Evolutionary conservation across 2,888 invertebrate species (phyloP), one percentile per base, ranked within the genome.

Genomic region (Branchipolynoe longqiensis): DNA sequence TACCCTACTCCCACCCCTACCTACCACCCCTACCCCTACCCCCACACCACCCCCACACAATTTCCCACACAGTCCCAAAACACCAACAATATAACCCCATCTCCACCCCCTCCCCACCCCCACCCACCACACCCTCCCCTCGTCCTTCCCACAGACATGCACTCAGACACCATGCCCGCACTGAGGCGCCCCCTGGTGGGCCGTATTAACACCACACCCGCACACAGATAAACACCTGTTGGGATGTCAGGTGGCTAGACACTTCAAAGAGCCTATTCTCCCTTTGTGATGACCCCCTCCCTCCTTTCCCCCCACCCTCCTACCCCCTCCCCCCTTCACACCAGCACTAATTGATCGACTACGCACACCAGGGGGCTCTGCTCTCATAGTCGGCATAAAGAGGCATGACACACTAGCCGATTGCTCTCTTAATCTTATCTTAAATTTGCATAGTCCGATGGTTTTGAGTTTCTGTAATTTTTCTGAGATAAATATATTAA

Each of bases 201-300:
- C 3, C 28, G 28, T 3, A 31, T 14, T 28, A n/a, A n/a, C n/a
- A n/a, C n/a, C n/a, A n/a, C n/a, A n/a, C n/a, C n/a, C 48, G 48
- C 48, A 18, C 48, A 18, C 36, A 69, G 69, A 69, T 69, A 69
- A 69, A 69, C 69, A 69, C 69, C 69, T 69, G 69, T 69, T 69
- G 62, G 62, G 62, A 62, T n/a, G 48, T 48, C 48, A 8, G 8
- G 18, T 48, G 48, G 33, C 36, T 28, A 38, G 12, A 18, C 22
- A 69, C 69, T 36, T 69, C 69, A 69, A 69, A 69, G 69, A 22
- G 62, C 14, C 62, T 14, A 25, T 31, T 14, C 62, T 31, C 62
- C 62, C 14, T n/a, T 62, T 62, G 62, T 62, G n/a, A n/a, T n/a
- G n/a, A n/a, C n/a, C n/a, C n/a, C n/a, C 48, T 18, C 48, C 18